Conservation (phyloP, 2,797 vertebrate species). For the Pseudomugil tenellus region DNA sequence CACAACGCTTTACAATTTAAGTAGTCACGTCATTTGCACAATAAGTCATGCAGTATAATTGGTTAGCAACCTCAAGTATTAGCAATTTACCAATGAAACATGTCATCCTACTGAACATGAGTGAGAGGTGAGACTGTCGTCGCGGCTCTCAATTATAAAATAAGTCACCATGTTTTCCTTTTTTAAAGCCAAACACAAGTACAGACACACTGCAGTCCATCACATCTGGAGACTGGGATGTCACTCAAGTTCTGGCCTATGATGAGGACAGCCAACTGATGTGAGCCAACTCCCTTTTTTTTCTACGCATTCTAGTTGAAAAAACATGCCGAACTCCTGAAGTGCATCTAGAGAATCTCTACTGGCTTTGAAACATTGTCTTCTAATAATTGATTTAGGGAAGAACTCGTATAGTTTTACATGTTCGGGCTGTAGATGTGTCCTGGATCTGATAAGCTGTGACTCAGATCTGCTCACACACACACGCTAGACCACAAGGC, state of each 20-base stretch:
- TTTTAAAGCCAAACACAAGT: constrained; percentile 89
- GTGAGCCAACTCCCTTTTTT: constrained; percentile 78
- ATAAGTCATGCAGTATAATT: not conserved
- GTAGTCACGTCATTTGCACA: not conserved
- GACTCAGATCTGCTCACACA: constrained; percentile 45
- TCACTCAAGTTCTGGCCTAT: constrained; percentile 92
- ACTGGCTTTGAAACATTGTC: not conserved
- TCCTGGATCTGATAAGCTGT: constrained; percentile 7
- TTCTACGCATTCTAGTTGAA: too few species aligned
- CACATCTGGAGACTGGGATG: constrained; percentile 97
- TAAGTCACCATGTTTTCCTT: not conserved
- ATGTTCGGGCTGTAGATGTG: not conserved
- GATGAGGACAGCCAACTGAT: constrained; percentile 92
- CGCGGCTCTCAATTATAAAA: not conserved
- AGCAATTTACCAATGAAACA: not conserved
- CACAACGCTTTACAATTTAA: not conserved
- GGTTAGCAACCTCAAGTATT: not conserved
- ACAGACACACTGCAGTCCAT: constrained; percentile 92
- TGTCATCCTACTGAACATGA: not conserved
- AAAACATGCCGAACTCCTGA: too few species aligned
- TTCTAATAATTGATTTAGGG: not conserved
- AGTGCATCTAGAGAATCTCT: too few species aligned
- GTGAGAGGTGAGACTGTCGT: not conserved
- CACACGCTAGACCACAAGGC: constrained; percentile 4
- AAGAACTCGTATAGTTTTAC: not conserved